These are phyloP conservation scores for Spinus pinus DNA, from an alignment of 2,797 vertebrate species.

Conservation along the genomic window DNA sequence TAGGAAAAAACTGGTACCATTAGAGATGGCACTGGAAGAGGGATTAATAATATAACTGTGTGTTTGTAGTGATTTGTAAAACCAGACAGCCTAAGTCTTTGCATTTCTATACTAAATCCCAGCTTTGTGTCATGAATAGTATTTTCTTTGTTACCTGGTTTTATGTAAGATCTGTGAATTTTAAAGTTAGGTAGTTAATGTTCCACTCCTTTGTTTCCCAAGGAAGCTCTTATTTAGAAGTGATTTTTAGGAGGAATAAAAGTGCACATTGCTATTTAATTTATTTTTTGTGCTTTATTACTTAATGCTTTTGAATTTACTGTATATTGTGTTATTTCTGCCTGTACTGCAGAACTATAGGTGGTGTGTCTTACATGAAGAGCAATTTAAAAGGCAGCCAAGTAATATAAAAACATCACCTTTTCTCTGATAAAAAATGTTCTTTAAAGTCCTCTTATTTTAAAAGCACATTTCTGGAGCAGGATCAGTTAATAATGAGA, in stretches of 20 bases:
- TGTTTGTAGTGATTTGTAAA: conserved; percentile 50
- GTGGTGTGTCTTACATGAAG: not conserved
- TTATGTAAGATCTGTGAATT: conserved; percentile 55
- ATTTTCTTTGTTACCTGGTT: conserved; percentile 63
- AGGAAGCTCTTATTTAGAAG: conserved; percentile 32
- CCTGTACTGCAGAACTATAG: not conserved
- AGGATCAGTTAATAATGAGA: not conserved
- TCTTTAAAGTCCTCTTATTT: not conserved
- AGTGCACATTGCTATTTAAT: not conserved
- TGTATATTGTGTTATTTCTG: not conserved
- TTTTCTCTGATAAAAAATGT: not conserved
- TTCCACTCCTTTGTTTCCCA: not conserved
- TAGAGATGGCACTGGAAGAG: not conserved
- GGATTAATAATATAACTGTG: not conserved
- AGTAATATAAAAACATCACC: not conserved
- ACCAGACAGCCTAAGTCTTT: conserved; percentile 34
- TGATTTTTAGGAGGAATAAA: not conserved
- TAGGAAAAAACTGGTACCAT: not conserved
- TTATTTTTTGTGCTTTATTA: not conserved
- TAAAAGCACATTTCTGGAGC: not conserved
- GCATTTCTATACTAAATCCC: conserved; percentile 16
- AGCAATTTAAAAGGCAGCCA: not conserved
- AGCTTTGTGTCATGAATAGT: conserved; percentile 39
- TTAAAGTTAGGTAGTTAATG: conserved; percentile 47
- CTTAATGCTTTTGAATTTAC: not conserved